A percentile compares a stretch with the other conserved stretches of the same genome.
phyloP scores from a whole-genome alignment of 1,140 invertebrate species.

The Apis mellifera region DNA sequence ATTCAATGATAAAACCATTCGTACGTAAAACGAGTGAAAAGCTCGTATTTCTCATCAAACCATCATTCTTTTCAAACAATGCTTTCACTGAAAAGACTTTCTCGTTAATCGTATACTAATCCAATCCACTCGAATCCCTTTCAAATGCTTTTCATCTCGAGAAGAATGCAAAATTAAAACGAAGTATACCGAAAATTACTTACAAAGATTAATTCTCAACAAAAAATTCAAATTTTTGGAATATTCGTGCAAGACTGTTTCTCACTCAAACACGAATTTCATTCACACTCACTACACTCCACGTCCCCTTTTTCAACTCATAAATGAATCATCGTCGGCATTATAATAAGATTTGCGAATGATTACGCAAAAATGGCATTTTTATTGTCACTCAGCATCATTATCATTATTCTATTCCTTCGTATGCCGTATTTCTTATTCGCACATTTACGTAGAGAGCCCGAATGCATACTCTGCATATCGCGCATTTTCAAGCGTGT shows the following conservation, averaged over 20 bases:
- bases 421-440: constrained; percentile 55
- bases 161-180: background rate
- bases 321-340: constrained; percentile 15
- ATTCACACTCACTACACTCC: background rate
- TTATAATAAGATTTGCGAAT: constrained; percentile 26
- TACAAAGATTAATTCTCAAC: background rate
- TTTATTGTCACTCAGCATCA: constrained; percentile 38
- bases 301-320: background rate
- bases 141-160: background rate
- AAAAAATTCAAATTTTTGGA: background rate
- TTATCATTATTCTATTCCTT: constrained; percentile 42
- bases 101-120: background rate
- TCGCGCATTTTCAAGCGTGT: constrained; percentile 59
- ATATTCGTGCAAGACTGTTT: constrained; percentile 30
- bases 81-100: background rate
- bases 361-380: constrained; percentile 34
- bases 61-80: background rate
- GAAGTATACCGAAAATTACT: background rate
- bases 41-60: background rate
- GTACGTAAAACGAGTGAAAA: background rate
- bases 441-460: constrained; percentile 62
- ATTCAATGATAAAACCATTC: background rate
- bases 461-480: constrained; percentile 63
- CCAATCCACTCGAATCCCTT: background rate
- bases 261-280: constrained; percentile 4